phyloP scores from a whole-genome alignment of 1,140 invertebrate genomes.

The Drosophila murphyi region DNA sequence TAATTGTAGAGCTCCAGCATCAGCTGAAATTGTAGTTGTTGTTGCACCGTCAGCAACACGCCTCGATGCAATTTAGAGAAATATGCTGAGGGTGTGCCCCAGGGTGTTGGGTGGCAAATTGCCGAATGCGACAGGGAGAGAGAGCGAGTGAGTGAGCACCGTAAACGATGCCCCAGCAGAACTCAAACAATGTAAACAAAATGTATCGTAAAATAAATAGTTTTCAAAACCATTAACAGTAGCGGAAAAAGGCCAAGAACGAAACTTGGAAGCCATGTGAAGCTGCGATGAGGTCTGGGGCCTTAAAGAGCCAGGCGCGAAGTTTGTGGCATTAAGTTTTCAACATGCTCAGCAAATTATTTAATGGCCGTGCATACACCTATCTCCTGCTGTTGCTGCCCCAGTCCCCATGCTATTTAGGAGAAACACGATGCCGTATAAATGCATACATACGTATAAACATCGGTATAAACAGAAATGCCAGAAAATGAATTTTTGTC shows the following conservation, averaged over 20 bases:
- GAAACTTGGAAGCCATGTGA: conserved; percentile 20
- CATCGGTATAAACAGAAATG: conserved; percentile 32
- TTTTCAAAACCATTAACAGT: conserved; percentile 58
- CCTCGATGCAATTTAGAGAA: conserved; percentile 65
- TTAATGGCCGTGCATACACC: conserved; percentile 37
- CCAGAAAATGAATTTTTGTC: conserved; percentile 42
- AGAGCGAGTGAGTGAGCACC: conserved; percentile 8
- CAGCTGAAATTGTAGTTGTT: conserved; percentile 10
- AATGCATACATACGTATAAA: neutral
- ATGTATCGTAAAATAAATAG: conserved; percentile 78
- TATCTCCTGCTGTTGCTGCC: too few relatives aligned
- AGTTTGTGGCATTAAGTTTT: conserved; percentile 59
- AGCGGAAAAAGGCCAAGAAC: conserved; percentile 28
- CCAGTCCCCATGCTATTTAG: neutral
- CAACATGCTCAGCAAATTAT: conserved; percentile 58
- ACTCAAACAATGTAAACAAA: conserved; percentile 62
- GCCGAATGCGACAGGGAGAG: neutral
- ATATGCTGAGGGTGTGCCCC: conserved; percentile 56
- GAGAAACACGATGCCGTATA: conserved; percentile 22
- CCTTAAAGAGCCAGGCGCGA: conserved; percentile 43
- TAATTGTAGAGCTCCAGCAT: conserved; percentile 17
- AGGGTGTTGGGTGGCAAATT: neutral
- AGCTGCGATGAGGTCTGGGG: conserved; percentile 15
- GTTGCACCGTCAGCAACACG: conserved; percentile 37
- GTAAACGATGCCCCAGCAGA: conserved; percentile 36